Conservation (phyloP, 2,797 vertebrate genomes). For the Echeneis naucrates region DNA sequence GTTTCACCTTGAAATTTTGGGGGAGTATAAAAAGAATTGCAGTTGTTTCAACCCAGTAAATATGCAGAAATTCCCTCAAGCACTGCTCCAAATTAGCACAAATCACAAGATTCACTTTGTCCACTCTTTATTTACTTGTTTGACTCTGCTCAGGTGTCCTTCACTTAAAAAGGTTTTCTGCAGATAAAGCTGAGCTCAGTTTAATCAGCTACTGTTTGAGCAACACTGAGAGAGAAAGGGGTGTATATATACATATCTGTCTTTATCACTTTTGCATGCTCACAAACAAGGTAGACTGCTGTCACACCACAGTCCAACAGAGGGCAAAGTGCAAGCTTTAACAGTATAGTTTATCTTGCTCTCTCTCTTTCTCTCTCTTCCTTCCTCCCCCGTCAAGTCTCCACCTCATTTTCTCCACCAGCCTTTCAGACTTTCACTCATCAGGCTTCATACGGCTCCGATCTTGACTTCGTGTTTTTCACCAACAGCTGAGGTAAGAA, state of each 20-base stretch:
- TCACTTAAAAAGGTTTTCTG: not conserved
- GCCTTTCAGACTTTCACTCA: conserved; percentile 66
- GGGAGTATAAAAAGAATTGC: too few relatives aligned
- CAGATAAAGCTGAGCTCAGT: not conserved
- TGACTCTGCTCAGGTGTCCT: not conserved
- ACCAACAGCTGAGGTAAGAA: conserved; percentile 65
- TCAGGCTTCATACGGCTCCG: conserved; percentile 36
- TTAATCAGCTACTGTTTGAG: conserved; percentile 12
- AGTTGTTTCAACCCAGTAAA: not conserved
- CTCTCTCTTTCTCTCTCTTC: conserved; percentile 23
- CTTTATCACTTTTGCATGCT: conserved; percentile 19
- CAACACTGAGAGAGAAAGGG: not conserved
- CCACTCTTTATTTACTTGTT: not conserved
- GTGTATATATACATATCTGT: not conserved
- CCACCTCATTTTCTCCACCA: conserved; percentile 62
- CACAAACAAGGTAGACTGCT: conserved; percentile 39
- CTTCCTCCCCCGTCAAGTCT: conserved; percentile 70
- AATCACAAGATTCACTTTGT: not conserved
- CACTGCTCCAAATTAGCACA: not conserved
- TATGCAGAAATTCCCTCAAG: not conserved
- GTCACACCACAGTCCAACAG: conserved; percentile 64
- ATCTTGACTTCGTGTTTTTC: conserved; percentile 39
- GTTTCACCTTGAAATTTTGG: not conserved
- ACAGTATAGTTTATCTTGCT: conserved; percentile 55
- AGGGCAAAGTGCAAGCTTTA: conserved; percentile 78